phyloP scores from a whole-genome alignment of 2,797 vertebrate species.

The Gila robusta region DNA sequence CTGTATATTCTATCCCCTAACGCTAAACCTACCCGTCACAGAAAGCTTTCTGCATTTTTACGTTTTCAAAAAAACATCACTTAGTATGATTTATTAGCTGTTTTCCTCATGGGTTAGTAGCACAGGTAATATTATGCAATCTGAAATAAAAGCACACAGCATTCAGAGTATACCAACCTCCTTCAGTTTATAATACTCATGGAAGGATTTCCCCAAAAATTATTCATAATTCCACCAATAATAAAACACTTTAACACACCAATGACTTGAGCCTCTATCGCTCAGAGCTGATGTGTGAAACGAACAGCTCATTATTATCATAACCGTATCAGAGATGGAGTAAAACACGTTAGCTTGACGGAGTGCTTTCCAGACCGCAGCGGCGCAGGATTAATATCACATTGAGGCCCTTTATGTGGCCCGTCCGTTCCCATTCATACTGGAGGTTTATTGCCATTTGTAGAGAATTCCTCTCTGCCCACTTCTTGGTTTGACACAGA shows the following conservation, averaged over 20 bases:
- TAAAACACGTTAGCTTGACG: slow-evolving; percentile 55
- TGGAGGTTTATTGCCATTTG: slow-evolving; percentile 53
- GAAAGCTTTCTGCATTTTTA: too few species aligned
- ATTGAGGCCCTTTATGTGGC: slow-evolving; percentile 53
- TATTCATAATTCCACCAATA: slow-evolving; percentile 33
- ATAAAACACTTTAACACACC: slow-evolving; percentile 44
- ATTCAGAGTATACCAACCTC: not conserved
- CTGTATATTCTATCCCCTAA: too few species aligned
- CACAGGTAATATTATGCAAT: not conserved
- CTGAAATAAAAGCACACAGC: not conserved
- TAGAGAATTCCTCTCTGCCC: slow-evolving; percentile 46
- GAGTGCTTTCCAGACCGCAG: slow-evolving; percentile 48
- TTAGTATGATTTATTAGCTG: too few species aligned
- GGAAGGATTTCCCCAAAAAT: slow-evolving; percentile 35
- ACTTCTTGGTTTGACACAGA: slow-evolving; percentile 39
- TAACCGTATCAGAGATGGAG: slow-evolving; percentile 43
- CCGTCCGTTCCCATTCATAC: slow-evolving; percentile 54
- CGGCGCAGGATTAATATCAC: slow-evolving; percentile 52
- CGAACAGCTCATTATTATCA: slow-evolving; percentile 51
- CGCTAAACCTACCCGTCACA: too few species aligned
- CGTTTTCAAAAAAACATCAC: too few species aligned
- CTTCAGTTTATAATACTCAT: not conserved
- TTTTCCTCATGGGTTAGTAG: not conserved
- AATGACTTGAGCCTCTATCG: slow-evolving; percentile 36
- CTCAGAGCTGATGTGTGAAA: slow-evolving; percentile 41